Percentiles rank a stretch among this genome's conserved stretches.
Evolutionary conservation across 23 tunicate species (phyloP).

Genomic region (Clavelina lepadiformis): DNA sequence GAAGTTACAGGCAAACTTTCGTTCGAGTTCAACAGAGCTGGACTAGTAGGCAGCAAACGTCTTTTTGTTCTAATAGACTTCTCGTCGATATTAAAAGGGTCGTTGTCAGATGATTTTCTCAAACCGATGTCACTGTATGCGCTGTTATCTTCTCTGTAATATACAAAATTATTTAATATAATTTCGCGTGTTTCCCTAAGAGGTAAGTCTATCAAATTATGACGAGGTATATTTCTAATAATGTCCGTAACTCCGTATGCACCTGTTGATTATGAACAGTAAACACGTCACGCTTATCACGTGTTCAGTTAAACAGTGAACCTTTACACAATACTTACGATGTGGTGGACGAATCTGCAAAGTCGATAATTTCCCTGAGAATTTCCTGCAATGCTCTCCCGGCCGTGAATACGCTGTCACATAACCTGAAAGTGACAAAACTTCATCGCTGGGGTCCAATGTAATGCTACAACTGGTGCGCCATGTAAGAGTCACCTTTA

Average conservation of each 20-base stretch:
- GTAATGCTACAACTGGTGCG: neutral
- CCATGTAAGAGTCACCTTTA: no score
- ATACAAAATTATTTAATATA: no score
- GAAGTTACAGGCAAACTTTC: neutral
- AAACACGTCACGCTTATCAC: no score
- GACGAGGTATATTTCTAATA: no score
- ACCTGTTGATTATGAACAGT: no score
- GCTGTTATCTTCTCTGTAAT: conserved; percentile 2
- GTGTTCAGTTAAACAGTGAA: no score
- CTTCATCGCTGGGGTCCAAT: neutral
- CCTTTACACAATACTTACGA: no score
- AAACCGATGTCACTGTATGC: neutral
- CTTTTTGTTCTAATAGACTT: no score
- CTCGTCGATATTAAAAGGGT: neutral
- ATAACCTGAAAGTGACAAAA: neutral
- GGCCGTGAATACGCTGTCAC: neutral
- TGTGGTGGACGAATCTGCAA: neutral
- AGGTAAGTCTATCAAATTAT: no score
- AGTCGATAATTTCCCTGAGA: conserved; percentile 6
- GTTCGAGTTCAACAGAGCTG: conserved; percentile 1
- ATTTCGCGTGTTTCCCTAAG: no score
- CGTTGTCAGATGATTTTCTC: neutral
- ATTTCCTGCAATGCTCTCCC: neutral
- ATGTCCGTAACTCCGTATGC: no score
- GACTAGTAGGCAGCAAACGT: conserved; percentile 38